Base-by-base conservation (phyloP, 2,113 vertebrate species). In the Phylloscopus trochilus region DNA sequence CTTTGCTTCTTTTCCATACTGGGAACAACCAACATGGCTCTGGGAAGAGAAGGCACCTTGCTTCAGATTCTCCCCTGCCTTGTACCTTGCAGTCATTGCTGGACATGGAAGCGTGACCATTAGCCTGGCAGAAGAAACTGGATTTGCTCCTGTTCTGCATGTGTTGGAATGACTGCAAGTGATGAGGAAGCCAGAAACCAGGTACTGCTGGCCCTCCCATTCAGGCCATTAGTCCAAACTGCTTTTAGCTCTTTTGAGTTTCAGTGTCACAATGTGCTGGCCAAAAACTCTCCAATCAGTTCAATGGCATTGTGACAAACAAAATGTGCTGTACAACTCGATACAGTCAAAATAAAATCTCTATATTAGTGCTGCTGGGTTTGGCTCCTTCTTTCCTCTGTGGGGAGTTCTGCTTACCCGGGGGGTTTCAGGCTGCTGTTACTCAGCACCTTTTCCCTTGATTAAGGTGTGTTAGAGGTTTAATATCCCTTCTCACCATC, bases 341-440 rank as follows among this genome's bases (percentile, higher is more conserved):
- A 98, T 96, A 97, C 97, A 85, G 87, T 98, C 30, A 6, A 96
- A 98, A 98, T 98, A 98, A 98, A 98, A 98, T 97, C 98, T 98
- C 97, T 98, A 97, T 98, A 98, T 98, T 98, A 98, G 98, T 98
- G 98, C 97, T 97, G 97, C 96, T 97, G 97, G 87, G 96, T 98
- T 96, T 93, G 95, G 96, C 86, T 78, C 51, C 93, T 97, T 95
- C 73, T 94, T 94, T n/a, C 31, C 20, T 49, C 41, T 4, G 2
- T 30, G 24, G n/a, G 28, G 47, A 47, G 2, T 41, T 64, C 44
- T 56, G 44, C 55, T 55, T 74, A 56, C 11, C 13, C 5, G 1
- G 9, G 3, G 4, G 2, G 33, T n/a, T 70, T 67, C 37, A 39
- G 26, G 53, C 21, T 75, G 78, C 78, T 63, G 11, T 53, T 20